A percentile compares a stretch with the other conserved stretches of the same genome.
phyloP scores from a whole-genome alignment of 2,888 invertebrate genomes.

The Campoletis raptor region DNA sequence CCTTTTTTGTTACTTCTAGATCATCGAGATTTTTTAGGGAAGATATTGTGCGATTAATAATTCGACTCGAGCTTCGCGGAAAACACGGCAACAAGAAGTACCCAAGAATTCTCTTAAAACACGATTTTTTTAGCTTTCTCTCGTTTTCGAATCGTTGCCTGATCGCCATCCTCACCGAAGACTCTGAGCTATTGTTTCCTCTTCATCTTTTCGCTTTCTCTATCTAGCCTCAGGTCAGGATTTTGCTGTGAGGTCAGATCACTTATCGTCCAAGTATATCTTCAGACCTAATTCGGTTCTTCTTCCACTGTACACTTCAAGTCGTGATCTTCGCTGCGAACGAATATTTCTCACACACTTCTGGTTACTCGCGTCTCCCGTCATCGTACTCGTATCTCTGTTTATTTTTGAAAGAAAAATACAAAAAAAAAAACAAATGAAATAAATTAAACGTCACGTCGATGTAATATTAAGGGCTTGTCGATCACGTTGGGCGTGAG shows the following conservation, averaged over 20 bases:
- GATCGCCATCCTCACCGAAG: background rate
- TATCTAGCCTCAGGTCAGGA: conserved; percentile 49
- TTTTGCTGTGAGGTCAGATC: conserved; percentile 71
- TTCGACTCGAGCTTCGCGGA: conserved; percentile 45
- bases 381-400: conserved; percentile 16
- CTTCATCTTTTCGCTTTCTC: background rate
- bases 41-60: background rate
- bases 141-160: conserved; percentile 22
- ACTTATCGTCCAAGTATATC: conserved; percentile 88
- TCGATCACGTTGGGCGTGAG: too few relatives aligned
- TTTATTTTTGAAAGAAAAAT: background rate
- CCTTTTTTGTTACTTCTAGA: background rate
- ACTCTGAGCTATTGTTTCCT: background rate
- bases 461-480: background rate
- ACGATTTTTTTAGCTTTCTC: conserved; percentile 30
- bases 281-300: conserved; percentile 89
- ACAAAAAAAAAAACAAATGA: background rate
- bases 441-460: too few relatives aligned
- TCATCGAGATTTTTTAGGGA: conserved; percentile 19
- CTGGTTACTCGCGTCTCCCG: background rate
- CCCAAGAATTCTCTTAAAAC: conserved; percentile 66
- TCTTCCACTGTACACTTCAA: conserved; percentile 86
- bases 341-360: background rate
- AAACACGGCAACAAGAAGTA: conserved; percentile 63
- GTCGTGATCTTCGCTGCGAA: conserved; percentile 74